Base-by-base conservation (phyloP, 1,140 invertebrate genomes). In the Lerema accius region DNA sequence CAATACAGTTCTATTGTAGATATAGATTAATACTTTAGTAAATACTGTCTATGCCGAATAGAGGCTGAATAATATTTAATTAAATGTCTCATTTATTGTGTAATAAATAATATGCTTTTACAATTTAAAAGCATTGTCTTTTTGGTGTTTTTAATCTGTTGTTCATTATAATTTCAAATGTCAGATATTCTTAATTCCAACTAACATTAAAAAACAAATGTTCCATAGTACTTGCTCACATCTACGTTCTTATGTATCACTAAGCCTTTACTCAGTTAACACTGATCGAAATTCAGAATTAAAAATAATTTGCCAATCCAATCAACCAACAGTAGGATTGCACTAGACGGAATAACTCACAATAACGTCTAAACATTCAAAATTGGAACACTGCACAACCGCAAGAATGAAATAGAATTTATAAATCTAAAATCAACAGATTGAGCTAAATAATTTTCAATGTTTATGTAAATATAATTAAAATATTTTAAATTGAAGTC, bases 371-470 rank as follows among this genome's bases (percentile, higher is more conserved):
- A 73, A 65, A 69, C 50, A 71, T 76, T 74, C 68, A 56, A 79
- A 75, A 80, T 74, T 69, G 71, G 73, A 80, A 81, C 67, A 83
- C 82, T 73, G 71, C 86, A 86, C 84, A 89, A 89, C 84, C 84
- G 73, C 72, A 65, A 68, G 67, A 73, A 76, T 76, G 15, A 65
- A 39, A 53, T 66, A 67, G 49, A 78, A 79, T 83, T 69, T 77
- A 67, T 78, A 64, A 80, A 80, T 67, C 69, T 71, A 80, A 80
- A 77, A 60, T 71, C 65, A 86, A 86, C 77, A 79, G 72, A 80
- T 83, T 82, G 76, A 81, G 72, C 76, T 82, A 80, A 86, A 56
- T 51, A 50, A 16, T 63, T 42, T 53, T 19, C 23, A 16, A 46
- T 9, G 43, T 40, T 17, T 40, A 53, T 50, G 49, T 45, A 43